Conservation (phyloP, 2,888 invertebrate genomes). For the Lamproptera curius region DNA sequence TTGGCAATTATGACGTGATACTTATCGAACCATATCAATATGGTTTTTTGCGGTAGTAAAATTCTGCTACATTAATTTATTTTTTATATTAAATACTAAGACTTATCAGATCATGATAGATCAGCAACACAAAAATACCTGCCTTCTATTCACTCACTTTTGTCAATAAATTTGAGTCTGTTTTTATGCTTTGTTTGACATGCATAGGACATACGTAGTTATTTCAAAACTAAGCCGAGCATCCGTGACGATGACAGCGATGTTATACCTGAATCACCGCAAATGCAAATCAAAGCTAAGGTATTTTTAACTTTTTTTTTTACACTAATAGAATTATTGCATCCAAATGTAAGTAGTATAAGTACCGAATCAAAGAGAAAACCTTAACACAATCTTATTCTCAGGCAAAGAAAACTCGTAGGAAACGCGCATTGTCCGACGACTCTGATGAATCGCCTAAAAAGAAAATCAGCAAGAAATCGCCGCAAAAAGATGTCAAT, state of each 20-base stretch:
- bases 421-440: constrained; percentile 44
- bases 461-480: constrained; percentile 32
- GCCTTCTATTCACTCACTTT: too few species aligned
- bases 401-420: constrained; percentile 53
- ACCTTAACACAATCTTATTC: constrained; percentile 15
- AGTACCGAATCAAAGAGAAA: too few species aligned
- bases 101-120: too few species aligned
- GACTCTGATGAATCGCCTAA: constrained; percentile 55
- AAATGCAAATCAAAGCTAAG: constrained; percentile 68
- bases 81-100: too few species aligned
- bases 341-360: too few species aligned
- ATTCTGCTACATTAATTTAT: too few species aligned
- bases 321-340: not conserved
- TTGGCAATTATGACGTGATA: too few species aligned
- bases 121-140: too few species aligned
- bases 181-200: too few species aligned
- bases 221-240: constrained; percentile 58
- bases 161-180: too few species aligned
- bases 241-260: constrained; percentile 70
- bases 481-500: not conserved
- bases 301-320: constrained; percentile 36
- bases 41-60: too few species aligned
- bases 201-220: constrained; percentile 82
- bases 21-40: too few species aligned
- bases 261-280: constrained; percentile 76